These are phyloP conservation scores for Vicugna pacos DNA, from an alignment of 2,113 vertebrate genomes.

Conservation along the genomic window DNA sequence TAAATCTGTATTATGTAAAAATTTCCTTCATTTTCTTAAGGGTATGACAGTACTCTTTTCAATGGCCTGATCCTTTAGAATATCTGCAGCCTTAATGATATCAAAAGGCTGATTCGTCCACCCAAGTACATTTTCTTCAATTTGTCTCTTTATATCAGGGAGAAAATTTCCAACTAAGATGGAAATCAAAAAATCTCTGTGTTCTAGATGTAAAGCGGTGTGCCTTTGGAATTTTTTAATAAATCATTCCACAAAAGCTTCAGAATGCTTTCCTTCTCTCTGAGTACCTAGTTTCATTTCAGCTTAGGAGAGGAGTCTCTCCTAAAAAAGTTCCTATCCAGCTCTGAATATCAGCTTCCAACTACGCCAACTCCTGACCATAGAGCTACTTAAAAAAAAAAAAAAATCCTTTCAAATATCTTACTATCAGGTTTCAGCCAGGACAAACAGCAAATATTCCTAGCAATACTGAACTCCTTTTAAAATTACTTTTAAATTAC, in stretches of 20 bases:
- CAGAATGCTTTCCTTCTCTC: neutral
- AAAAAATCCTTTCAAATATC: neutral
- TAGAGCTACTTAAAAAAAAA: neutral
- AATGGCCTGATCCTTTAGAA: neutral
- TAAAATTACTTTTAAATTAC: too few relatives aligned
- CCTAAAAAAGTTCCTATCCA: neutral
- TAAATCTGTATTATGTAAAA: neutral
- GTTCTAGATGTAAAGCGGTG: neutral
- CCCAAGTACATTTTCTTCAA: neutral
- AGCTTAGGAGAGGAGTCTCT: neutral
- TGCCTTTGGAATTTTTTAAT: neutral
- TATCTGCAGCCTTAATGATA: neutral
- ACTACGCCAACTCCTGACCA: neutral
- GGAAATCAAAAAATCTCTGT: neutral
- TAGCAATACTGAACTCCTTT: neutral
- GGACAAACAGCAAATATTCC: neutral
- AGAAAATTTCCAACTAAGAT: neutral
- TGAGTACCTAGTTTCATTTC: neutral
- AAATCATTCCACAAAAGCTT: neutral
- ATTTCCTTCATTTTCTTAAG: neutral
- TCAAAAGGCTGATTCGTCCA: neutral
- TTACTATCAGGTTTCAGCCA: neutral
- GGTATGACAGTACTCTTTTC: neutral
- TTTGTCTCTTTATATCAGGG: neutral
- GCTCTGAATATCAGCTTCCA: neutral